phyloP scores from a whole-genome alignment of 2,888 invertebrate genomes.

The Drosophila percnosoma region DNA sequence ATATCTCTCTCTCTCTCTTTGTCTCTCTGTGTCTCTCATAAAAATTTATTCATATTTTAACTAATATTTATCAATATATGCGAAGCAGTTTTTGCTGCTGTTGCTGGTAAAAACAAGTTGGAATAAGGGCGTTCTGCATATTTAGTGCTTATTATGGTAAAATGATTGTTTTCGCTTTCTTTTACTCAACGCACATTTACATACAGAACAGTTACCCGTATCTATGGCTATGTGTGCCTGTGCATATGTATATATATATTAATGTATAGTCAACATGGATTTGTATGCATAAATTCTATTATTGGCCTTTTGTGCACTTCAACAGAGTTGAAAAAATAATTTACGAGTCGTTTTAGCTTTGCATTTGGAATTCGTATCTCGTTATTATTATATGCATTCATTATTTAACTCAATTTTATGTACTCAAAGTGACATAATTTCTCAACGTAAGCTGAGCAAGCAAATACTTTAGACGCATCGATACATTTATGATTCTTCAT shows the following conservation, averaged over 20 bases:
- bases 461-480: not conserved
- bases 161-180: conserved; percentile 74
- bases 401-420: conserved; percentile 2
- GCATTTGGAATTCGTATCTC: not conserved
- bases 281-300: conserved; percentile 45
- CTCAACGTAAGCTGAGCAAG: not conserved
- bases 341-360: conserved; percentile 2
- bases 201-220: conserved; percentile 37
- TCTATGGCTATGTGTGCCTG: conserved; percentile 5
- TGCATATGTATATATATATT: not conserved
- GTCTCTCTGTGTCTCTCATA: conserved; percentile 7
- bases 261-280: conserved; percentile 5
- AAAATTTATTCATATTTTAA: conserved; percentile 73
- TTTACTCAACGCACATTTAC: conserved; percentile 59
- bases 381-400: conserved; percentile 30
- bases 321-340: not conserved
- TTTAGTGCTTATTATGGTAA: conserved; percentile 77
- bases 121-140: conserved; percentile 63
- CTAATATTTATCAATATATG: conserved; percentile 74
- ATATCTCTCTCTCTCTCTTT: not conserved
- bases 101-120: conserved; percentile 34
- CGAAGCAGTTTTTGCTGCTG: conserved; percentile 17
- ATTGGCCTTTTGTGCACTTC: conserved; percentile 4
- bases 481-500: not conserved
- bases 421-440: not conserved